Percentiles rank a stretch among this genome's conserved stretches.
phyloP scores from a whole-genome alignment of 2,888 invertebrate species.

The Drosophila lutescens region DNA sequence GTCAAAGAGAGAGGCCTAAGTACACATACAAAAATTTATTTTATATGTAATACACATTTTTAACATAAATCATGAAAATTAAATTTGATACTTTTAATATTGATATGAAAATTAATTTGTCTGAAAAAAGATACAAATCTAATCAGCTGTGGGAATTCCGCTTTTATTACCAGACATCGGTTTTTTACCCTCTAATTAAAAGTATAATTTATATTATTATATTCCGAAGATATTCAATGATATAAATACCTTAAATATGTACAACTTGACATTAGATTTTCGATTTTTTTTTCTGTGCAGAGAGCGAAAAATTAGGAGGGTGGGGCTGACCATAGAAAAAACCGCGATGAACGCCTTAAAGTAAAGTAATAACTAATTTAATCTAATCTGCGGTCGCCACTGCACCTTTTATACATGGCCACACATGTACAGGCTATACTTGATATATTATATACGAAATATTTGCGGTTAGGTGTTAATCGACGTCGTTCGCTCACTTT shows the following conservation, averaged over 20 bases:
- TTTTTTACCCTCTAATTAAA: too few relatives aligned
- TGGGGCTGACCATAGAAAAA: conserved; percentile 27
- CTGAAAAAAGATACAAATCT: too few relatives aligned
- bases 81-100: too few relatives aligned
- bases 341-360: conserved; percentile 59
- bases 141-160: too few relatives aligned
- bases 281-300: not conserved
- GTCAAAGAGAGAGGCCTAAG: conserved; percentile 34
- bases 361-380: conserved; percentile 75
- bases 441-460: conserved; percentile 23
- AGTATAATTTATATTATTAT: too few relatives aligned
- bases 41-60: too few relatives aligned
- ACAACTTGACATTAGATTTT: too few relatives aligned
- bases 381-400: conserved; percentile 74
- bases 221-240: too few relatives aligned
- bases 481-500: conserved; percentile 55
- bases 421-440: conserved; percentile 23
- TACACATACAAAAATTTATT: not conserved
- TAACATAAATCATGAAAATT: too few relatives aligned
- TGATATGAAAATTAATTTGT: too few relatives aligned
- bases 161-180: too few relatives aligned
- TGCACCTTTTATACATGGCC: conserved; percentile 32
- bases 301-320: not conserved
- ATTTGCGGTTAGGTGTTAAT: conserved; percentile 71
- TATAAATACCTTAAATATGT: too few relatives aligned